Evolutionary conservation across 1,140 invertebrate species (phyloP).

Genomic region (Heliconius congener): DNA sequence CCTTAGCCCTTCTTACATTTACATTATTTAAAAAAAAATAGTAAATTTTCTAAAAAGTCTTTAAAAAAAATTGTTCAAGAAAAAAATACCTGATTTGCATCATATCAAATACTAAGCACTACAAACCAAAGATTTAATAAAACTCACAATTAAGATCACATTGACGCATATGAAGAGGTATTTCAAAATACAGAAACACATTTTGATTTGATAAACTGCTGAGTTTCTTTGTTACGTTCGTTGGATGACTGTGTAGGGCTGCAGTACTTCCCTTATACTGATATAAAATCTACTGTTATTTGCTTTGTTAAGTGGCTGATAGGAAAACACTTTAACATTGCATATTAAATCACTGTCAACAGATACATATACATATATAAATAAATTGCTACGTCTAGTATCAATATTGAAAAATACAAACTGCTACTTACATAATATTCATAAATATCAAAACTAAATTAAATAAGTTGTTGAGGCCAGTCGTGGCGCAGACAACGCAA

Average conservation of each 20-base stretch:
- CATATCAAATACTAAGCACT: not conserved
- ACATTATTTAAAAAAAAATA: too few species aligned
- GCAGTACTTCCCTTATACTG: not conserved
- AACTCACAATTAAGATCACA: not conserved
- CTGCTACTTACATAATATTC: too few species aligned
- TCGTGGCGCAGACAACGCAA: too few species aligned
- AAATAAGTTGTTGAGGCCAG: too few species aligned
- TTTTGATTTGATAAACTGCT: not conserved
- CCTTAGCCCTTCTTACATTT: too few species aligned
- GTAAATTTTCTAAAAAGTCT: too few species aligned
- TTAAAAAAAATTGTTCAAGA: too few species aligned
- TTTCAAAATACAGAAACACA: not conserved
- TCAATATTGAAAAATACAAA: too few species aligned
- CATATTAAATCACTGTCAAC: not conserved
- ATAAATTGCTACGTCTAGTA: too few species aligned
- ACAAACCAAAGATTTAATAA: not conserved
- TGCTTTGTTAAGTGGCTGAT: not conserved
- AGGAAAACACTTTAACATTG: not conserved
- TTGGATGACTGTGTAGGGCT: not conserved
- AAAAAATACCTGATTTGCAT: too few species aligned
- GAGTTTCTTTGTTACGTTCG: not conserved
- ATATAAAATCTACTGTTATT: not conserved
- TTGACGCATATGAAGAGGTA: not conserved
- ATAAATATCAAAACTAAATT: too few species aligned
- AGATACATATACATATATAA: not conserved